Evolutionary conservation across 2,888 invertebrate genomes (phyloP), one percentile per base, ranked within the genome.

Genomic region (Helicoverpa assulta): DNA sequence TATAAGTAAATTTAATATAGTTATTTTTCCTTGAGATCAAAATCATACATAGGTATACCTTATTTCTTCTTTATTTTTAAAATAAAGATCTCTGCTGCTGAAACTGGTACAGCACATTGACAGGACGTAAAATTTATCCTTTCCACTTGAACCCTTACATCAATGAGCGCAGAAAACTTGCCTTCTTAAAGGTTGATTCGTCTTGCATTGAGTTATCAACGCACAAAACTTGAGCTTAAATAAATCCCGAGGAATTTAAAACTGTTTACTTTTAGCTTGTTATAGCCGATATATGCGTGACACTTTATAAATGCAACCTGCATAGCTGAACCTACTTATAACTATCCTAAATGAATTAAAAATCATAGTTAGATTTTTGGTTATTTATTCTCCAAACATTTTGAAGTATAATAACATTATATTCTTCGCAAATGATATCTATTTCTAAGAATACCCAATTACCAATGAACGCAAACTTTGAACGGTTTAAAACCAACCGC

Each of bases 131-230:
- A 37, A 12, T 37, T 0, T 10, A 37, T 10, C 8, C 37, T 21
- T 56, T 6, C 0, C 16, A 14, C 21, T 37, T 18, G 2, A 54
- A 66, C 52, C 7, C 47, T 67, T 19, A 67, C 40, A 61, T 19
- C 14, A 40, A 18, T 18, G 40, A 37, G 21, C 10, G n/a, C 26
- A 61, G 51, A 59, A 29, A 66, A 52, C 54, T 52, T 56, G 10
- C 43, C 21, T 29, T 47, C 40, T 33, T 7, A 58, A 76, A 58
- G 53, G 71, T 76, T 50, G 61, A 62, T 53, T 62, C 58, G 65
- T 74, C 65, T 60, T 16, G 10, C 43, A 60, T 70, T 70, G 61
- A 67, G 71, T 71, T 76, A 66, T 57, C 59, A 60, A 74, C 66
- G 10, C 0, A 12, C 12, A 37, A 43, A 5, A 16, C 16, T 43